Base-by-base conservation (phyloP, 2,113 vertebrate species). In the Rhinichthys klamathensis region DNA sequence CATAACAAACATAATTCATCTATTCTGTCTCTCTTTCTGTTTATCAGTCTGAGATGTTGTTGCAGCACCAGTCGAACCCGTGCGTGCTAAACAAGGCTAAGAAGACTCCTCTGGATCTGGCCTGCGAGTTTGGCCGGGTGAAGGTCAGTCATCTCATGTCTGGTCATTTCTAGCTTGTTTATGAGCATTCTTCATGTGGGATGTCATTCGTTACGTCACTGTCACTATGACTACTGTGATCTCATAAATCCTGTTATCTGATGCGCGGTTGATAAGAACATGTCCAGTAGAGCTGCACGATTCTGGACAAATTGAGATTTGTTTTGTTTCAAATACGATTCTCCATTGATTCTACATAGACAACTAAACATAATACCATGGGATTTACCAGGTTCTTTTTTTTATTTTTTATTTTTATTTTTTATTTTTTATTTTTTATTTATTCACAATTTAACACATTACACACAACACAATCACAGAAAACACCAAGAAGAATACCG, bases 31-130 rank as follows among this genome's bases (percentile, higher is more conserved):
- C 7, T 74, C 11, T 79, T 21, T 78, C n/a, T 27, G 10, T 78
- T 49, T 12, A 6, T 9, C 93, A 99, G 98, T 99, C 97, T 0
- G 98, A 99, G 93, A 98, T 99, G 97, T 89, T 99, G 80, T 94
- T 99, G 49, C 98, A 99, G 94, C 97, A 99, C 90, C 98, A 99
- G 92, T 98, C 98, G 85, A 99, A 98, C 91, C 97, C 97, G 0
- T 99, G 98, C 91, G 93, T 98, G 91, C 93, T 97, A 90, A 97
- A 99, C 93, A 97, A 96, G 78, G 95, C 95, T 0, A 97, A 97
- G 76, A 99, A 98, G 93, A 98, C 98, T 0, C 97, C 97, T 2
- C 93, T 99, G 89, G 97, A 99, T 88, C 92, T 99, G 93, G 97
- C 97, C 6, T 99, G 97, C 58, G 98, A 99, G 90, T 98, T 98